Evolutionary conservation across 2,797 vertebrate genomes (phyloP), one percentile per base, ranked within the genome.

Genomic region (Pampus argenteus): DNA sequence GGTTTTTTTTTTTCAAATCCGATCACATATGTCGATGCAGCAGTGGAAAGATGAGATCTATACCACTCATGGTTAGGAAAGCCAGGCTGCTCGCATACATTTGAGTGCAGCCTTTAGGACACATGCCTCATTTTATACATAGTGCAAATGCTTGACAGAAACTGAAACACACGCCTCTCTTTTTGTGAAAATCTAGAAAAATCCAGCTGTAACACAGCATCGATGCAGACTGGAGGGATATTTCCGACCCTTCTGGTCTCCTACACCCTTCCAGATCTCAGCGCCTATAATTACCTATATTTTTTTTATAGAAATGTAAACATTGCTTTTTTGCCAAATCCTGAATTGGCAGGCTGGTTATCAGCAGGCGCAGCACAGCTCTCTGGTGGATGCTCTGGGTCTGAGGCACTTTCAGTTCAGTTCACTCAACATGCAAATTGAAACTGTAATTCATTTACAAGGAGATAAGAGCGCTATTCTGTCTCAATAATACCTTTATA

Each of bases 371-470:
- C 76, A 54, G 66, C 55, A 63, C 78, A 66, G 71, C 75, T 63
- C 75, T 61, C 65, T 76, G 56, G 54, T 79, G 82, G 78, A 70
- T 48, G 14, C 77, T 77, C 67, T 40, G 71, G 56, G 78, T 82
- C 78, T 69, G 66, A 89, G 69, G 78, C 77, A 74, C 74, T 84
- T 83, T 88, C 74, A 75, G 61, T 82, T 87, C 80, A 84, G 66
- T 84, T 90, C 90, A 87, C 85, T 89, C 86, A 81, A 85, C 74
- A 91, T 92, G 89, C 86, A 91, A 90, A 92, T 89, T 88, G 73
- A 84, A 90, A 88, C 71, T 81, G 70, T 88, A 88, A 92, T 90
- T 90, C 85, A 89, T 90, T 92, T 89, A 87, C 68, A 47, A 62
- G 56, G 63, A 75, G 88, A 91, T 92, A 89, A 89, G 81, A 84